A percentile compares a stretch with the other conserved stretches of the same genome.
Conservation (phyloP, 2,888 invertebrate species). For the Athripsodes cinereus region DNA sequence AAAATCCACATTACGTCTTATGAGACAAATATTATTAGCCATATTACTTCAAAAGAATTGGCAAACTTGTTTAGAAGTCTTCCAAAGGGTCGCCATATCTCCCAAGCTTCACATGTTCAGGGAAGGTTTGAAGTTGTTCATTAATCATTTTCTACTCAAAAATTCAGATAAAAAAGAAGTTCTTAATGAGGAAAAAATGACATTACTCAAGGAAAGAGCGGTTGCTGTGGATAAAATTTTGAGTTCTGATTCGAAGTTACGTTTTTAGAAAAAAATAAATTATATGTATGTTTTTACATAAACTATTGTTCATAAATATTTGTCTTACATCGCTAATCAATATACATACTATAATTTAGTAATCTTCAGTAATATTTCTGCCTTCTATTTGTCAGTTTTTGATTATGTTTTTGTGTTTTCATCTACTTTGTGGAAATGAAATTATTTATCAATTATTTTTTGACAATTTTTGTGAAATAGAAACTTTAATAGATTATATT, state of each 20-base stretch:
- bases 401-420: too few species aligned
- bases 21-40: slow-evolving; percentile 70
- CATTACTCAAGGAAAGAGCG: slow-evolving; percentile 51
- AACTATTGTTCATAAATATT: too few species aligned
- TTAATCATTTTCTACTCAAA: slow-evolving; percentile 78
- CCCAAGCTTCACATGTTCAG: slow-evolving; percentile 73
- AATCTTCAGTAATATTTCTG: too few species aligned
- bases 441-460: too few species aligned
- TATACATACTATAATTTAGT: too few species aligned
- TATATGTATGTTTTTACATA: too few species aligned
- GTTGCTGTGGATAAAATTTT: slow-evolving; percentile 62
- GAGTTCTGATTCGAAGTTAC: slow-evolving; percentile 43
- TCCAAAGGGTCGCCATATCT: slow-evolving; percentile 65
- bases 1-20: slow-evolving; percentile 68
- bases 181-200: slow-evolving; percentile 40
- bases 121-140: slow-evolving; percentile 77
- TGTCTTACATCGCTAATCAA: too few species aligned
- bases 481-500: too few species aligned
- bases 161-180: slow-evolving; percentile 38
- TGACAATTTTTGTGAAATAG: too few species aligned
- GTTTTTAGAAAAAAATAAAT: slow-evolving; percentile 30
- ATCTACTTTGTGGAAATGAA: too few species aligned
- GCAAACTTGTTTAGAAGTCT: slow-evolving; percentile 56
- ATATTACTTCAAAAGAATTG: slow-evolving; percentile 64
- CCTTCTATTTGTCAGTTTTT: too few species aligned